These are phyloP conservation scores for Muscicapa comitata DNA, from an alignment of 2,797 vertebrate genomes.

Conservation along the genomic window DNA sequence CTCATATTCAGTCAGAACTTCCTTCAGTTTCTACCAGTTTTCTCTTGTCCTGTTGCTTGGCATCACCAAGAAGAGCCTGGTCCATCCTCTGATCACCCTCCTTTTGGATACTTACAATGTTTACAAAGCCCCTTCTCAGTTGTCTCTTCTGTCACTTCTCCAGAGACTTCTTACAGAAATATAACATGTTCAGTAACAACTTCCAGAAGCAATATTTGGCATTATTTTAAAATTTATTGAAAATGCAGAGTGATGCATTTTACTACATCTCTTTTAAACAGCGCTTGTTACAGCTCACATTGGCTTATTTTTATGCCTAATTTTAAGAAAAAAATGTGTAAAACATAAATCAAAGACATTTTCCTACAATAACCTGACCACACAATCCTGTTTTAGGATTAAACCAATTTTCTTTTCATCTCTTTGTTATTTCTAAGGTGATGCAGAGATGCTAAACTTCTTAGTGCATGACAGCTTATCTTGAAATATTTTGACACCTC, in stretches of 20 bases:
- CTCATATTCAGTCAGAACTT: neutral
- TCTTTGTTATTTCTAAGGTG: neutral
- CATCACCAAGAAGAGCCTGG: neutral
- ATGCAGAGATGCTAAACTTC: neutral
- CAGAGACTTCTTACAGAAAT: neutral
- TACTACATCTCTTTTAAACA: neutral
- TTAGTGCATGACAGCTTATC: neutral
- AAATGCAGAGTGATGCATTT: neutral
- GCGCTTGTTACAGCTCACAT: neutral
- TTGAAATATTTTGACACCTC: neutral
- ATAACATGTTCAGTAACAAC: neutral
- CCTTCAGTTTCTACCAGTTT: neutral
- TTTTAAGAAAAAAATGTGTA: neutral
- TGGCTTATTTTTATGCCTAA: neutral
- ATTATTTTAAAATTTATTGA: neutral
- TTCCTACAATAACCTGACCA: neutral
- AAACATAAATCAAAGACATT: neutral
- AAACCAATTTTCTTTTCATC: neutral
- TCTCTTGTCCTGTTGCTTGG: neutral
- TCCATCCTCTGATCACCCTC: neutral
- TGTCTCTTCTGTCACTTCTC: neutral
- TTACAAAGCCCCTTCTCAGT: neutral
- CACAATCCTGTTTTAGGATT: neutral
- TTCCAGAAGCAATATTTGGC: neutral
- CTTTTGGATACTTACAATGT: accelerated